phyloP scores from a whole-genome alignment of 2,888 invertebrate genomes.

The Junonia oenone region DNA sequence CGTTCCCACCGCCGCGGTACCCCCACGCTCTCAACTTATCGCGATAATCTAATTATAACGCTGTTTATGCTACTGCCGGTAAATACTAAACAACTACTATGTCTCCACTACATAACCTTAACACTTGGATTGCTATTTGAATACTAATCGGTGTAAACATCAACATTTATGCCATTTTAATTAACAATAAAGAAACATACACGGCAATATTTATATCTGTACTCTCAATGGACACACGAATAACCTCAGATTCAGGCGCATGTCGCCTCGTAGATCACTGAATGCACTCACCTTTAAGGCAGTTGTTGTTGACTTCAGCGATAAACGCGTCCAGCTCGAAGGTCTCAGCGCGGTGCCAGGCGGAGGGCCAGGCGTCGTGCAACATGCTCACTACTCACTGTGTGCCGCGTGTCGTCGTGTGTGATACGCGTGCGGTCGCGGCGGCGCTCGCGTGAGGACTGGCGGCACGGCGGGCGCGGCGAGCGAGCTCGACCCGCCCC shows the following conservation, averaged over 20 bases:
- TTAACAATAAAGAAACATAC: neutral
- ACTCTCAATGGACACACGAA: neutral
- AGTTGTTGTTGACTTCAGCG: conserved; percentile 62
- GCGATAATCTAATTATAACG: neutral
- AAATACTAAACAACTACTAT: neutral
- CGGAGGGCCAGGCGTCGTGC: conserved; percentile 58
- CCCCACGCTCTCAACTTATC: neutral
- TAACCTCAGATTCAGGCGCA: neutral
- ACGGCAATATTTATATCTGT: neutral
- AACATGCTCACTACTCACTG: conserved; percentile 45
- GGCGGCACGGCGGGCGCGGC: conserved; percentile 33
- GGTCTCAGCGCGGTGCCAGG: conserved; percentile 51
- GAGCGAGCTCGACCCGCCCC: conserved; percentile 26
- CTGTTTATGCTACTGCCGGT: neutral
- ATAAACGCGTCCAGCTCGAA: conserved; percentile 61
- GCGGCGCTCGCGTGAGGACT: conserved; percentile 33
- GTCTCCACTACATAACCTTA: neutral
- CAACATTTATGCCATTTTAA: neutral
- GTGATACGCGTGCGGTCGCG: conserved; percentile 28
- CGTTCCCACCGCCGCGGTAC: conserved; percentile 3
- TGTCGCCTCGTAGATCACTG: neutral
- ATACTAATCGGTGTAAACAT: neutral
- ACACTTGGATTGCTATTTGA: neutral
- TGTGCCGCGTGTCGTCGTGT: conserved; percentile 9
- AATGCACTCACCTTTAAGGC: conserved; percentile 50